Conservation (phyloP, 2,797 vertebrate genomes). For the Esox lucius region DNA sequence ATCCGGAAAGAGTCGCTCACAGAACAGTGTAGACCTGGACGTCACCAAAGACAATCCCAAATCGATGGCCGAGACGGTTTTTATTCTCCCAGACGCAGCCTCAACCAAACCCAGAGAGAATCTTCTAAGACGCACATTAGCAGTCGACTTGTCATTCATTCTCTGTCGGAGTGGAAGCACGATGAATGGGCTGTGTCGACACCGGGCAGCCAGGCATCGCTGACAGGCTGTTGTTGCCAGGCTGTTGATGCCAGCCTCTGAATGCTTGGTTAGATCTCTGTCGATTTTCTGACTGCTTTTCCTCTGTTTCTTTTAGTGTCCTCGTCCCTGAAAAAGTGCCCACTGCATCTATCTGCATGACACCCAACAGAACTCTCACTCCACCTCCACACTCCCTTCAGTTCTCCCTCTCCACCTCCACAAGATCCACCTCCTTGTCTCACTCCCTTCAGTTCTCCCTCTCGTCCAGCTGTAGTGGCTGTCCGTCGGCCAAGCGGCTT, state of each 20-base stretch:
- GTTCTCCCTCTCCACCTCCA: constrained; percentile 5
- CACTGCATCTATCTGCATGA: background rate
- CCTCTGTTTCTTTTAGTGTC: background rate
- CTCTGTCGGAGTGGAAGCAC: constrained; percentile 43
- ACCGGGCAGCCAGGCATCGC: constrained; percentile 30
- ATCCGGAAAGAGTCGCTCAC: constrained; percentile 30
- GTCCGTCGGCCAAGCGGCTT: constrained; percentile 34
- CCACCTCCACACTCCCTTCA: constrained; percentile 20
- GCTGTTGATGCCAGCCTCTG: constrained; percentile 57
- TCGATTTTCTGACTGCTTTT: constrained; percentile 24
- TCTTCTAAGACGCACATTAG: too few relatives aligned
- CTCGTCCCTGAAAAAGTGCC: background rate
- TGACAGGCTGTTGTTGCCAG: constrained; percentile 53
- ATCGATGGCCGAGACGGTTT: constrained; percentile 37
- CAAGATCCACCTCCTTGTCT: constrained; percentile 29
- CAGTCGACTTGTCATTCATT: constrained; percentile 36
- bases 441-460: constrained; percentile 22
- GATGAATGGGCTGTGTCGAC: constrained; percentile 12
- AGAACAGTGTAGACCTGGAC: constrained; percentile 33
- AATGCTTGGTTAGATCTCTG: constrained; percentile 26
- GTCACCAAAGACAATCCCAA: constrained; percentile 16
- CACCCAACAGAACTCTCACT: constrained; percentile 1
- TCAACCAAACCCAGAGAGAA: constrained; percentile 11
- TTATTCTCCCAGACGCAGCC: constrained; percentile 35
- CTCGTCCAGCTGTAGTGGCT: constrained; percentile 45